A percentile compares a stretch with the other conserved stretches of the same genome.
phyloP scores from a whole-genome alignment of 2,797 vertebrate genomes.

The Cetoscarus ocellatus region DNA sequence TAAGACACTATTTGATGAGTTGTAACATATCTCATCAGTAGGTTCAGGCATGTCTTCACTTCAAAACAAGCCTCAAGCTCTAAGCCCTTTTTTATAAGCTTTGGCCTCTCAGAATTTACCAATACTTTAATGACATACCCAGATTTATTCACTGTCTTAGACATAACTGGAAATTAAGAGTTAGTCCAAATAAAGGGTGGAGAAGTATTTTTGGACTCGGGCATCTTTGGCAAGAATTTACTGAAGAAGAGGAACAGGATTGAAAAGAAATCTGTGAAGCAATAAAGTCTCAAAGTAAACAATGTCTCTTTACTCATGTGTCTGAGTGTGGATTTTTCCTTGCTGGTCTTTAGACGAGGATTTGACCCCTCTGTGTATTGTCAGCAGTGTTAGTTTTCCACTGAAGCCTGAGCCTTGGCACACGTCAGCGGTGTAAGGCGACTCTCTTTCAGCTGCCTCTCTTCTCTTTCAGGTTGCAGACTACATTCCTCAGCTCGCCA shows the following conservation, averaged over 20 bases:
- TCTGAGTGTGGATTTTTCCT: constrained; percentile 19
- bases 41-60: too few species aligned
- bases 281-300: constrained; percentile 3
- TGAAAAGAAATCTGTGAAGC: not conserved
- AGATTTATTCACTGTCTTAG: not conserved
- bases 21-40: too few species aligned
- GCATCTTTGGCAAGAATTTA: not conserved
- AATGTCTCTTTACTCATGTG: not conserved
- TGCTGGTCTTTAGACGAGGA: constrained; percentile 1
- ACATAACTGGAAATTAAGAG: too few species aligned
- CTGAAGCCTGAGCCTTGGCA: constrained; percentile 36
- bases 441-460: constrained; percentile 14
- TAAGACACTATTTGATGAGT: too few species aligned
- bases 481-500: constrained; percentile 98
- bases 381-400: constrained; percentile 21
- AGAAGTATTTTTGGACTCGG: not conserved
- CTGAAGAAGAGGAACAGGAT: not conserved
- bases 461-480: constrained; percentile 91
- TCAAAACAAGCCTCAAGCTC: too few species aligned
- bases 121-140: not conserved
- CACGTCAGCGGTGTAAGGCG: constrained; percentile 34
- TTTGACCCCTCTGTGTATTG: constrained; percentile 18
- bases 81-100: not conserved
- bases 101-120: not conserved
- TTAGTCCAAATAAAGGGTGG: not conserved